Conservation (phyloP, 2,888 invertebrate species). For the Toxonevra muliebris region DNA sequence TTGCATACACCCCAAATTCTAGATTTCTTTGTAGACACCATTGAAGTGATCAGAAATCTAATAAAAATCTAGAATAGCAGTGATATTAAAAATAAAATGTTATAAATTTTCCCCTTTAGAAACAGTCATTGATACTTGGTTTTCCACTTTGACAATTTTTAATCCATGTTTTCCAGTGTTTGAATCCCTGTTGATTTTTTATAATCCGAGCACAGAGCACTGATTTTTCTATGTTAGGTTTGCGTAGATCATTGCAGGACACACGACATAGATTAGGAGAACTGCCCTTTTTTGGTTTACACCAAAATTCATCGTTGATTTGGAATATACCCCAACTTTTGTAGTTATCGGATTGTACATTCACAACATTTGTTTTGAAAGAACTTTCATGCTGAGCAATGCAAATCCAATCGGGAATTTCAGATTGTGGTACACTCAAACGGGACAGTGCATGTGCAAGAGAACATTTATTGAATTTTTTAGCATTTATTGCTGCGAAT, state of each 20-base stretch:
- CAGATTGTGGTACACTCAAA: constrained; percentile 26
- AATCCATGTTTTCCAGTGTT: constrained; percentile 39
- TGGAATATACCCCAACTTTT: constrained; percentile 51
- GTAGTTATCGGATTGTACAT: constrained; percentile 59
- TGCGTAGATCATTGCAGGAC: constrained; percentile 39
- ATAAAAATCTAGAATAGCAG: too few species aligned
- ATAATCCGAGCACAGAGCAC: constrained; percentile 42
- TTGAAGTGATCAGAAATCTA: too few species aligned
- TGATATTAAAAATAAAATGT: too few species aligned
- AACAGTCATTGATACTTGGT: not conserved
- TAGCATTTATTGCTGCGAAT: not conserved
- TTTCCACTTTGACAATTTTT: not conserved
- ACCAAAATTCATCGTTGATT: constrained; percentile 51
- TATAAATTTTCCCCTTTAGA: not conserved
- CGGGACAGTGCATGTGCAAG: constrained; percentile 39
- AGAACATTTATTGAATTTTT: constrained; percentile 21
- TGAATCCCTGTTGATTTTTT: constrained; percentile 38
- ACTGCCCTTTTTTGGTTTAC: constrained; percentile 29
- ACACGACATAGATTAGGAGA: constrained; percentile 42
- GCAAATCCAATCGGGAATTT: constrained; percentile 39
- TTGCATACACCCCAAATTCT: too few species aligned
- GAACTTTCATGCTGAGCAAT: constrained; percentile 35
- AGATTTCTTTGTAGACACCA: too few species aligned
- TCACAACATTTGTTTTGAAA: constrained; percentile 59
- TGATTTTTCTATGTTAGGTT: constrained; percentile 39